A percentile compares a stretch with the other conserved stretches of the same genome.
Evolutionary conservation across 2,888 invertebrate genomes (phyloP).

Genomic region (Resseliella maxima): DNA sequence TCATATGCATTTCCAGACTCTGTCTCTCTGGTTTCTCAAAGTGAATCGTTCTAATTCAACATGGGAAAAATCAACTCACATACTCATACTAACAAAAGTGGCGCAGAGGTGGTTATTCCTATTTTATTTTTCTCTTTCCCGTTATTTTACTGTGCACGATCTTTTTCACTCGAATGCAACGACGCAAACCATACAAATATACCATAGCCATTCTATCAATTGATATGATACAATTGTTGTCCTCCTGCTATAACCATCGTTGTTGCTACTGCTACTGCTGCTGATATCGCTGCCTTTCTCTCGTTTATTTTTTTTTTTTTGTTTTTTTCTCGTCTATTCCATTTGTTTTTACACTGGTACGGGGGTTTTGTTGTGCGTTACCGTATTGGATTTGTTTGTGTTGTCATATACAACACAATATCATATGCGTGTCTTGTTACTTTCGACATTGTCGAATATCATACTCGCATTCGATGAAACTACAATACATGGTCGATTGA

Average conservation of each 20-base stretch:
- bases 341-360: background rate
- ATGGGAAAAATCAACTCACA: slow-evolving; percentile 1
- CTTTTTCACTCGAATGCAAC: background rate
- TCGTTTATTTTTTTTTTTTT: background rate
- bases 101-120: slow-evolving; percentile 10
- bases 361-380: slow-evolving; percentile 33
- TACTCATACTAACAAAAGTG: slow-evolving; percentile 16
- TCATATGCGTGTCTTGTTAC: slow-evolving; percentile 35
- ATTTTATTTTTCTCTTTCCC: background rate
- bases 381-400: slow-evolving; percentile 19
- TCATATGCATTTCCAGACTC: slow-evolving; percentile 2
- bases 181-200: background rate
- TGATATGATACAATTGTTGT: slow-evolving; percentile 32
- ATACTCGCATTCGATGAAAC: background rate
- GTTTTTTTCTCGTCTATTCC: background rate
- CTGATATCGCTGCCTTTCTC: no score
- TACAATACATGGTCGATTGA: slow-evolving; percentile 48
- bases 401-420: background rate
- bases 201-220: slow-evolving; percentile 6
- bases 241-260: background rate
- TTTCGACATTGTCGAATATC: slow-evolving; percentile 51
- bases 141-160: background rate
- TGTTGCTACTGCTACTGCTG: background rate
- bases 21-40: background rate
- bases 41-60: background rate